A percentile compares a stretch with the other conserved stretches of the same genome.
These are phyloP conservation scores for Apodemia duryi DNA, from an alignment of 2,888 invertebrate genomes.

Conservation along the genomic window DNA sequence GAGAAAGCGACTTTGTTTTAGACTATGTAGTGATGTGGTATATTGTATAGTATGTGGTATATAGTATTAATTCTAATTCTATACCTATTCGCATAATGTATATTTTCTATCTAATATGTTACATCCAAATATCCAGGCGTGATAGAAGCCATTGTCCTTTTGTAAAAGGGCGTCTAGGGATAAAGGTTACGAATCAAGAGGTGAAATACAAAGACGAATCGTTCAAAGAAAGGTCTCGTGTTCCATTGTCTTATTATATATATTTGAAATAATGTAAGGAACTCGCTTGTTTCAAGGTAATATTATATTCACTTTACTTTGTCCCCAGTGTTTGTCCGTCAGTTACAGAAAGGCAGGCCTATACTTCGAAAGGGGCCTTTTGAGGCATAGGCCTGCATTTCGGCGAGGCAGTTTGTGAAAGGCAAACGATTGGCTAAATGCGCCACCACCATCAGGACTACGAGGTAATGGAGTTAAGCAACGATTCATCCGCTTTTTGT, in stretches of 20 bases:
- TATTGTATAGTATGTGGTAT: too few relatives aligned
- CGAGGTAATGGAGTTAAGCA: too few relatives aligned
- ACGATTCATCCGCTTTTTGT: too few relatives aligned
- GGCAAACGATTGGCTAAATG: too few relatives aligned
- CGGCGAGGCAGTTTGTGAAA: background rate
- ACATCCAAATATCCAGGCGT: background rate
- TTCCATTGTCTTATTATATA: background rate
- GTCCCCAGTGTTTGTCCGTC: background rate
- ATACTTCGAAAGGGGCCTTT: background rate
- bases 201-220: background rate
- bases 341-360: too few relatives aligned
- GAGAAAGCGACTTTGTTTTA: too few relatives aligned
- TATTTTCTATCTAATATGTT: too few relatives aligned
- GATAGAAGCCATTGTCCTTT: background rate
- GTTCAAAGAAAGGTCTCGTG: background rate
- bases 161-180: conserved; percentile 9
- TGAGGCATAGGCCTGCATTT: background rate
- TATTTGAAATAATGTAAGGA: too few relatives aligned
- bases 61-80: too few relatives aligned
- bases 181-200: background rate
- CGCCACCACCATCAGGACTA: too few relatives aligned
- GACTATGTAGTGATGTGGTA: too few relatives aligned
- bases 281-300: background rate
- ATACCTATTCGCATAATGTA: too few relatives aligned
- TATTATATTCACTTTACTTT: background rate